These are phyloP conservation scores for Oxyruncus cristatus DNA, from an alignment of 2,113 vertebrate species.

Conservation along the genomic window DNA sequence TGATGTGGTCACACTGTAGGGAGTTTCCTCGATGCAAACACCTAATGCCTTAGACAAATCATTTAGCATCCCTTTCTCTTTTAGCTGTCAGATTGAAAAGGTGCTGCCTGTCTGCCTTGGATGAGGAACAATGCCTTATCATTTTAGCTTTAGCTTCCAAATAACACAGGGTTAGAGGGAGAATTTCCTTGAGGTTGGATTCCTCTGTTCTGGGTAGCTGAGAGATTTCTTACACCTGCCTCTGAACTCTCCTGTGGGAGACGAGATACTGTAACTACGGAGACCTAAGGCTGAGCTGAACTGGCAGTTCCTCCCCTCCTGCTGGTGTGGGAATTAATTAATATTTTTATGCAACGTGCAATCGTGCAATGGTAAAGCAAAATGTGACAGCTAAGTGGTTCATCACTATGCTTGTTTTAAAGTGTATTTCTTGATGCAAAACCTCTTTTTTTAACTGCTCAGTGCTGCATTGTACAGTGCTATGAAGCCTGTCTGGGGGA, in stretches of 20 bases:
- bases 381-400: not conserved
- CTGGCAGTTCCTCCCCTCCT: not conserved
- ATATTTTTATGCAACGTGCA: not conserved
- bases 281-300: slow-evolving; percentile 10
- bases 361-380: not conserved
- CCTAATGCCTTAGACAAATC: not conserved
- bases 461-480: not conserved
- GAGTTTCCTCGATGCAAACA: not conserved
- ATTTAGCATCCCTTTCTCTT: not conserved
- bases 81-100: not conserved
- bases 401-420: not conserved
- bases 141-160: not conserved
- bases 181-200: not conserved
- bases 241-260: not conserved
- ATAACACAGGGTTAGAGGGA: not conserved
- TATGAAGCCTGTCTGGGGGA: not conserved
- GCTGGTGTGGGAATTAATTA: slow-evolving; percentile 12
- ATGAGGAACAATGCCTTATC: not conserved
- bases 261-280: not conserved
- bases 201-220: not conserved
- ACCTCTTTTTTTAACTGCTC: not conserved
- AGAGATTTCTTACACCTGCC: not conserved
- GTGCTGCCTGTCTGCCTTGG: not conserved
- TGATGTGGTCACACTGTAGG: not conserved
- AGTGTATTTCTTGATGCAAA: not conserved